phyloP scores from a whole-genome alignment of 2,888 invertebrate genomes.

The Campaea margaritaria region DNA sequence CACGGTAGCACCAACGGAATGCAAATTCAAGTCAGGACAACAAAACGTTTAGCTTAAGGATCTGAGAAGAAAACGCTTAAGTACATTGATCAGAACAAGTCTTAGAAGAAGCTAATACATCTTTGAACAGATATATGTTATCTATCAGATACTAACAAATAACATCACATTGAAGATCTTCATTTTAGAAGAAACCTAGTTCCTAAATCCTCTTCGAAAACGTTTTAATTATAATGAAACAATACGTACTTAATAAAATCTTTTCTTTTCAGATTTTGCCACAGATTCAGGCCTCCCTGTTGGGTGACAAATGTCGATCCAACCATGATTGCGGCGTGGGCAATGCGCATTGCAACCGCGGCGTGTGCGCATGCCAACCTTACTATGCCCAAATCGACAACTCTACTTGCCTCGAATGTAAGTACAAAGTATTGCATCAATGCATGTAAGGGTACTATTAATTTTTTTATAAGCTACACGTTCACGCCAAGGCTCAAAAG shows the following conservation, averaged over 20 bases:
- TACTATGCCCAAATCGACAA: conserved; percentile 92
- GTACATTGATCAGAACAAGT: not conserved
- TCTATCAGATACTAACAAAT: too few species aligned
- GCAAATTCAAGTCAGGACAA: conserved; percentile 41
- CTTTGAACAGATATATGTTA: too few species aligned
- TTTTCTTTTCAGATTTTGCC: conserved; percentile 59
- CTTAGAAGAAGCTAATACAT: too few species aligned
- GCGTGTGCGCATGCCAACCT: conserved; percentile 92
- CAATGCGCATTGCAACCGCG: conserved; percentile 88
- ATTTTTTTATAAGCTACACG: not conserved
- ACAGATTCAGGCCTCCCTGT: conserved; percentile 59
- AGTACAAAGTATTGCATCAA: conserved; percentile 63
- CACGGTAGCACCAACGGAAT: conserved; percentile 45
- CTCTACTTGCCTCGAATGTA: conserved; percentile 93
- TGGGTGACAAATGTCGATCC: conserved; percentile 87
- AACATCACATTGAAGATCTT: too few species aligned
- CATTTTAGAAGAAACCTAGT: too few species aligned
- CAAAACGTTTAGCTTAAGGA: conserved; percentile 5
- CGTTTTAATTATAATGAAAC: too few species aligned
- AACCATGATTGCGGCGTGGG: conserved; percentile 88
- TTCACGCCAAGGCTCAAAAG: conserved; percentile 13
- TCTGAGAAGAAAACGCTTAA: not conserved
- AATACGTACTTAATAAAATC: too few species aligned
- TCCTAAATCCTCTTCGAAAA: too few species aligned
- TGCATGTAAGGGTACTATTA: too few species aligned